A percentile compares a stretch with the other conserved stretches of the same genome.
phyloP scores from a whole-genome alignment of 2,797 vertebrate genomes.

The Picus viridis region DNA sequence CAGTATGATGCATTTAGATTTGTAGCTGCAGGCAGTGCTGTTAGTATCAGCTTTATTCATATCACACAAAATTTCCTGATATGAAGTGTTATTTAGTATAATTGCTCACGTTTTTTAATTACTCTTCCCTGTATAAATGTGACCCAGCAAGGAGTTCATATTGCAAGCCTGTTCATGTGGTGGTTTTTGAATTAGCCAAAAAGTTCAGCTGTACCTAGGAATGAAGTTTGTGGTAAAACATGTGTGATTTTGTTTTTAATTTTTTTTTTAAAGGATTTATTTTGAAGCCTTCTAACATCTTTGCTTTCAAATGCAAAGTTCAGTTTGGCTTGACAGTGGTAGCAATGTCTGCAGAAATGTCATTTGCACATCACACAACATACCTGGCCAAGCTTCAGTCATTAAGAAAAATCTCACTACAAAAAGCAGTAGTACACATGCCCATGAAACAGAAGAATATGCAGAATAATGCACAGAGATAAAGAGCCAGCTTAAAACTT shows the following conservation, averaged over 20 bases:
- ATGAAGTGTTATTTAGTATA: not conserved
- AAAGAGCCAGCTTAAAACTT: not conserved
- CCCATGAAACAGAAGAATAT: not conserved
- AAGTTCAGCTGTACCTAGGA: not conserved
- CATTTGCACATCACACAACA: not conserved
- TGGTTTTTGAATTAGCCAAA: not conserved
- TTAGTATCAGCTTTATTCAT: not conserved
- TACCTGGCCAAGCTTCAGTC: not conserved
- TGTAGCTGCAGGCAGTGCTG: not conserved
- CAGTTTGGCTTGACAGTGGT: not conserved
- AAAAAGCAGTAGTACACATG: not conserved
- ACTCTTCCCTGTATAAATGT: not conserved
- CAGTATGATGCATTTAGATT: not conserved
- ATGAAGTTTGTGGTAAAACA: not conserved
- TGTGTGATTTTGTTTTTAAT: too few species aligned
- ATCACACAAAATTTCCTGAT: not conserved
- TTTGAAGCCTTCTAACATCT: not conserved
- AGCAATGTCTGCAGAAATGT: not conserved
- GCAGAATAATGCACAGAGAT: not conserved
- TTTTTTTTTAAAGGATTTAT: not conserved
- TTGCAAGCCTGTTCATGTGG: not conserved
- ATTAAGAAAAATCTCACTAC: not conserved
- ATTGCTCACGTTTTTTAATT: not conserved
- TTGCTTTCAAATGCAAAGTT: not conserved
- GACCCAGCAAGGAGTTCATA: not conserved